A percentile compares a stretch with the other conserved stretches of the same genome.
phyloP scores from a whole-genome alignment of 2,113 vertebrate genomes.

The Eulemur rufifrons region DNA sequence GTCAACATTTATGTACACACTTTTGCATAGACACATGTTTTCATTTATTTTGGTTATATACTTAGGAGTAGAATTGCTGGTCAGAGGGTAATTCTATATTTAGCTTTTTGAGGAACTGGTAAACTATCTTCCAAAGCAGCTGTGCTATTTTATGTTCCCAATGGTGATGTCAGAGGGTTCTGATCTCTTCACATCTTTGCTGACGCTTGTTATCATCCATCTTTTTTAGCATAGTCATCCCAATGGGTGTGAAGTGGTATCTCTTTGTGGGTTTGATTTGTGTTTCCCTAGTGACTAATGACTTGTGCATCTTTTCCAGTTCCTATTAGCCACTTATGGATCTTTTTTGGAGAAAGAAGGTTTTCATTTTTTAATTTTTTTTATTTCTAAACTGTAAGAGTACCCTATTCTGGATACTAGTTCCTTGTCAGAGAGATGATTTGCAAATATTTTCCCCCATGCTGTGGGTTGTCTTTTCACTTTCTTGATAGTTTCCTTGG shows the following conservation, averaged over 20 bases:
- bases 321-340: not conserved
- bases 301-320: not conserved
- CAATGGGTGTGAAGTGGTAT: not conserved
- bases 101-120: not conserved
- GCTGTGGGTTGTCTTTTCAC: not conserved
- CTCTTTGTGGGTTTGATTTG: not conserved
- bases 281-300: not conserved
- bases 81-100: not conserved
- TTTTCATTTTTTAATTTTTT: not conserved
- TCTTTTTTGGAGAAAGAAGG: not conserved
- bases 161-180: not conserved
- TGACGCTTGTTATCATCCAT: not conserved
- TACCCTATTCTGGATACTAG: not conserved
- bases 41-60: not conserved
- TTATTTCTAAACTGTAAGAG: not conserved
- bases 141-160: not conserved
- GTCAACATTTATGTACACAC: not conserved
- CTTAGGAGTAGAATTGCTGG: not conserved
- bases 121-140: not conserved
- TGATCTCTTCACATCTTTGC: not conserved
- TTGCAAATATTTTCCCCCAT: not conserved
- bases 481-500: not conserved
- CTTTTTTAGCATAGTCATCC: not conserved
- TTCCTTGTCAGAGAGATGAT: not conserved
- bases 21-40: not conserved